Conservation (phyloP, 1,140 invertebrate genomes). For the Muscidifurax raptorellus region DNA sequence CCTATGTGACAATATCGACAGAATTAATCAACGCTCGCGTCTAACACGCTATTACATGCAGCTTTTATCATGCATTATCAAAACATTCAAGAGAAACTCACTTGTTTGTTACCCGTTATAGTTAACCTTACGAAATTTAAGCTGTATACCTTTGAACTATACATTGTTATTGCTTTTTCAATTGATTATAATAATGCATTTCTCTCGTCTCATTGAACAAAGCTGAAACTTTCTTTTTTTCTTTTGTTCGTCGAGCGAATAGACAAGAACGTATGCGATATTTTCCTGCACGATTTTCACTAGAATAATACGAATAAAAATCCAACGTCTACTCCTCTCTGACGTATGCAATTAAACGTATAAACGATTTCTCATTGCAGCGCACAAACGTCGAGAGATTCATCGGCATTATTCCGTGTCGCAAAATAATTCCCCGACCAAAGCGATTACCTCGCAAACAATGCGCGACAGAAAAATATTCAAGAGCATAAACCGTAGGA, state of each 20-base stretch:
- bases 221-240: background rate
- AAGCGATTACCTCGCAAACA: background rate
- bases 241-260: background rate
- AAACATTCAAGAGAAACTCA: conserved; percentile 31
- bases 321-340: background rate
- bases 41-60: conserved; percentile 15
- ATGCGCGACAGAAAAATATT: background rate
- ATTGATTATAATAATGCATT: background rate
- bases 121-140: background rate
- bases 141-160: background rate
- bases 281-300: background rate
- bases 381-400: background rate
- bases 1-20: conserved; percentile 18
- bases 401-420: too few relatives aligned
- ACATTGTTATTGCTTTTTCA: background rate
- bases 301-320: background rate
- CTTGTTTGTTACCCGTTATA: background rate
- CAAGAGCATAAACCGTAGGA: conserved; percentile 6
- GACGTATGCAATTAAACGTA: too few relatives aligned
- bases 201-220: background rate
- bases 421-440: background rate
- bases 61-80: conserved; percentile 12
- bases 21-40: background rate
- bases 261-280: background rate
- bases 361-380: background rate